Conservation (phyloP, 2,113 vertebrate genomes). For the Pao palembangensis region DNA sequence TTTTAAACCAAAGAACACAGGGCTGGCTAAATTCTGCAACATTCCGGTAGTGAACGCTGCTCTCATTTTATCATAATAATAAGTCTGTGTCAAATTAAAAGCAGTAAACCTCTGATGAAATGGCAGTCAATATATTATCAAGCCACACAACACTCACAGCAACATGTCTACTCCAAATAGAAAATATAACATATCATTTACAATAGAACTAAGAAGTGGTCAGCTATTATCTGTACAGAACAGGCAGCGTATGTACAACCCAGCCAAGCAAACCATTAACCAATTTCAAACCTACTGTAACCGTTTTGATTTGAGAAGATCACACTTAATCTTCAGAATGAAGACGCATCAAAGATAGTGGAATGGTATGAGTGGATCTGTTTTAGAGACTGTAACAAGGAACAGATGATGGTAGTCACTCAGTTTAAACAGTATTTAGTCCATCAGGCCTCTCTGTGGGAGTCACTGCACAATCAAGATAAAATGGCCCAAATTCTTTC, state of each 20-base stretch:
- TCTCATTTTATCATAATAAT: constrained; percentile 3
- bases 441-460: too few relatives aligned
- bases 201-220: constrained; percentile 72
- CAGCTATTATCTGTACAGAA: constrained; percentile 77
- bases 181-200: constrained; percentile 74
- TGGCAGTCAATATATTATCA: not conserved
- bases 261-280: not conserved
- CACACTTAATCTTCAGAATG: not conserved
- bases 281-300: not conserved
- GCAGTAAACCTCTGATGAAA: constrained; percentile 6
- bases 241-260: constrained; percentile 73
- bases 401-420: too few relatives aligned
- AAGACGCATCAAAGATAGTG: not conserved
- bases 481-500: too few relatives aligned
- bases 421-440: too few relatives aligned
- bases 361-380: too few relatives aligned
- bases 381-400: too few relatives aligned
- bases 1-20: constrained; percentile 9
- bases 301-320: too few relatives aligned
- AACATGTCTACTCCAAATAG: constrained; percentile 59
- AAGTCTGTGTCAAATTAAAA: constrained; percentile 16
- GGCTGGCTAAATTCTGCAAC: not conserved
- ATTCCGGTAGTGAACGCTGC: constrained; percentile 3
- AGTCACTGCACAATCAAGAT: too few relatives aligned
- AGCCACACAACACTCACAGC: constrained; percentile 42